Base-by-base conservation (phyloP, 2,797 vertebrate genomes). In the Chaunax sp. region DNA sequence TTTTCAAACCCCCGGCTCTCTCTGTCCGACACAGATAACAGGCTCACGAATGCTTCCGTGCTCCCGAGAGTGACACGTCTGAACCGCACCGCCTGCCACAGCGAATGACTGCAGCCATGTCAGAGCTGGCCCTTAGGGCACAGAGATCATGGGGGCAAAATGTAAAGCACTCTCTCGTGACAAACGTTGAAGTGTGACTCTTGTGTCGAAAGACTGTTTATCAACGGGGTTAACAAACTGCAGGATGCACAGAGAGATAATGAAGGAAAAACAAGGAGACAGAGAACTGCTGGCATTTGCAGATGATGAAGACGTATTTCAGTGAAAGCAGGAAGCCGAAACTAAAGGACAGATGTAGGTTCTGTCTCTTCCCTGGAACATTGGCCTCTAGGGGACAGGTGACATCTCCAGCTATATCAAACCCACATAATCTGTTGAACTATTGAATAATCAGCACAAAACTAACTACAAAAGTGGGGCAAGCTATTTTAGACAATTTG, bases 231-330 rank as follows among this genome's bases (percentile, higher is more conserved):
- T 80, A 77, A 69, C 65, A 72, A 66, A 80, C 72, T 53, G 62
- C 57, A 43, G 69, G 72, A 75, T 46, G 77, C 50, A 58, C 26
- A 38, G 20, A 23, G 46, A 10, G 43, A 59, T 40, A 65, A 16
- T 35, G 60, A 67, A 18, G 26, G 9, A 63, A 56, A 63, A 45
- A 49, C 37, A 18, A 77, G 64, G 80, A 54, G 72, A 89, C 46
- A 56, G 37, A 82, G 75, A 83, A 74, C 87, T 89, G 83, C 86
- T 90, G 87, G 76, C 62, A 54, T 62, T 65, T 46, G 79, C 63
- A 47, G 51, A 60, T 49, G 55, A 72, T 72, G 20, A 40, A 50
- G 35, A 69, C 72, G 56, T 60, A 43, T 65, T 16, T 57, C 52
- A 23, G 55, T 35, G 37, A 47, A 72, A n/a, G n/a, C n/a, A n/a